Evolutionary conservation across 2,888 invertebrate genomes (phyloP), one percentile per base, ranked within the genome.

Genomic region (Ectemnius continuus): DNA sequence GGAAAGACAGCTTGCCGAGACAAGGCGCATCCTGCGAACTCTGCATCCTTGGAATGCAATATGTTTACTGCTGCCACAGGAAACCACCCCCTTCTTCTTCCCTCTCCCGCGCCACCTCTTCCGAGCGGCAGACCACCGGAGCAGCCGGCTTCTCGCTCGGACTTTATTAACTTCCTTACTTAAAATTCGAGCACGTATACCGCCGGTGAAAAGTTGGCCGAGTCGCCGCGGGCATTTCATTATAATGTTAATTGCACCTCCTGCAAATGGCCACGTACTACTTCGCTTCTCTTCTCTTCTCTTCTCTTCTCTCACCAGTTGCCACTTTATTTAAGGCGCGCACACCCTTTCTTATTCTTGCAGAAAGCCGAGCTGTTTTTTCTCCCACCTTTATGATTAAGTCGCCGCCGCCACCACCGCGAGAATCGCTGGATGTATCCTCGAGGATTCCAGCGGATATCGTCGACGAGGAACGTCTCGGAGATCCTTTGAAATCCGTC

Each of bases 91-190:
- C 47, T 47, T 47, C 47, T 0, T 3, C 8, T n/a, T n/a, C n/a
- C n/a, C n/a, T n/a, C n/a, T n/a, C n/a, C n/a, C n/a, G n/a, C n/a
- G n/a, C n/a, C n/a, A n/a, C n/a, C n/a, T n/a, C n/a, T n/a, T n/a
- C n/a, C n/a, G n/a, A n/a, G n/a, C n/a, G n/a, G n/a, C 6, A 36
- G 36, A 36, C 36, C 20, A 13, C 26, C 59, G 23, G 20, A 5
- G 20, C 4, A 20, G 18, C 58, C 59, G 8, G 16, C 59, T 16
- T 59, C 59, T 14, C 26, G 18, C 13, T 20, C 26, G 52, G 52
- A 52, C 52, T 52, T 52, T 52, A 52, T 52, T 52, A 52, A 52
- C 52, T 52, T 52, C 52, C 52, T 52, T 52, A 52, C 52, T 52
- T 52, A 52, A 52, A 52, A 52, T 52, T 52, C 52, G 52, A 52